Evolutionary conservation across 2,113 vertebrate species (phyloP).

Genomic region (Pseudopodoces humilis): DNA sequence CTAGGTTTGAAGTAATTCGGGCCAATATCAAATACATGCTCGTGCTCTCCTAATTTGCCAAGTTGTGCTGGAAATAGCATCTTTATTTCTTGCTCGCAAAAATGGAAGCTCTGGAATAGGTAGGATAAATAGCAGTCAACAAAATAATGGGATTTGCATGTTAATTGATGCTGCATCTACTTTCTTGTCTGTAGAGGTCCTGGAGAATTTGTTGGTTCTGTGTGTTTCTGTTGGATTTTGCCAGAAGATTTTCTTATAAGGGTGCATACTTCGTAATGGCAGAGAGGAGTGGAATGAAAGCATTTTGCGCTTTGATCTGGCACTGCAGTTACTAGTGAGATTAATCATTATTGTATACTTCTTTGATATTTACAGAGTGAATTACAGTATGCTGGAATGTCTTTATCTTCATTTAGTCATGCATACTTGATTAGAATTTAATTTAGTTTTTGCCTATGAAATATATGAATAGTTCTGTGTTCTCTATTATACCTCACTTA

Average conservation of each 20-base stretch:
- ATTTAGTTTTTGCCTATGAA: neutral
- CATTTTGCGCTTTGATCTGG: neutral
- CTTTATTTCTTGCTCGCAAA: neutral
- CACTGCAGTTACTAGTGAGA: neutral
- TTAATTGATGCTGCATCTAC: neutral
- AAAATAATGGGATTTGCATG: neutral
- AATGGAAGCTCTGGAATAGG: neutral
- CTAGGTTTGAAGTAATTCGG: slow-evolving; percentile 22
- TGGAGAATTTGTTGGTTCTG: neutral
- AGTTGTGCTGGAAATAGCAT: neutral
- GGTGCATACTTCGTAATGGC: neutral
- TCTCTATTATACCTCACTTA: neutral
- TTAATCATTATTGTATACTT: neutral
- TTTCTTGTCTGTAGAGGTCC: neutral
- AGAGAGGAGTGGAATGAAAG: neutral
- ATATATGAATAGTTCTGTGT: neutral
- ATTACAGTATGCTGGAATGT: neutral
- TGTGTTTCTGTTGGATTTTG: neutral
- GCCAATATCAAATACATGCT: slow-evolving; percentile 1
- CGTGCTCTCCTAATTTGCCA: neutral
- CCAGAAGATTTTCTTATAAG: neutral
- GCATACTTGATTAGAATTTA: neutral
- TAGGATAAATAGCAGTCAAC: neutral
- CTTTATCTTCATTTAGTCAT: neutral
- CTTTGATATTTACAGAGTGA: neutral